These are phyloP conservation scores for Delichon dasypus DNA, from an alignment of 2,797 vertebrate genomes.

Conservation along the genomic window DNA sequence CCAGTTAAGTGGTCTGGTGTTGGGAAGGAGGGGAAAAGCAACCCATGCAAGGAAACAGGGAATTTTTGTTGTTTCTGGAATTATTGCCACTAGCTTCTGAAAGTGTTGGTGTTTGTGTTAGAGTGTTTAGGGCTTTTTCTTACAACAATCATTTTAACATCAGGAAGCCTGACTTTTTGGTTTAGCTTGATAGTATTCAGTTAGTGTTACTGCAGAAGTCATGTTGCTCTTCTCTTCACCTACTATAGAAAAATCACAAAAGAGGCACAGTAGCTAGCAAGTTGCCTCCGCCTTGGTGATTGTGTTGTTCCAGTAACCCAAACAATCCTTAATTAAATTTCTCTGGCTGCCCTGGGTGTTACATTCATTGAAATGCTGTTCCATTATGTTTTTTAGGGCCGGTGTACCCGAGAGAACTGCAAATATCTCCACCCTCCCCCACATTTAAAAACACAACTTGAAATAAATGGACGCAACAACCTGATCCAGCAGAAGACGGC, in stretches of 20 bases:
- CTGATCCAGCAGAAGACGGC: slow-evolving; percentile 98
- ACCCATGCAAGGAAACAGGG: background rate
- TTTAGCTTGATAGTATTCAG: background rate
- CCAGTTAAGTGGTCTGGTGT: background rate
- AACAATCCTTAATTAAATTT: slow-evolving; percentile 12
- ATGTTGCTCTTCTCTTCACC: background rate
- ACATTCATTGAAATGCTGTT: background rate
- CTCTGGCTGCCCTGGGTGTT: background rate
- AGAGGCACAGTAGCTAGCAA: background rate
- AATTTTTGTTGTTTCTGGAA: background rate
- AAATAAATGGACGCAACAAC: slow-evolving; percentile 98
- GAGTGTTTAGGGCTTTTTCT: background rate
- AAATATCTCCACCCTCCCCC: slow-evolving; percentile 98
- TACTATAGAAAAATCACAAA: background rate
- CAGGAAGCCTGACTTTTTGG: background rate
- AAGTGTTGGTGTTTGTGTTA: background rate
- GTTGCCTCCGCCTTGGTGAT: background rate
- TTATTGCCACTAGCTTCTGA: background rate
- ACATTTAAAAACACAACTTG: slow-evolving; percentile 97
- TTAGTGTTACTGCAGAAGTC: background rate
- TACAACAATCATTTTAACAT: background rate
- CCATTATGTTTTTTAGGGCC: slow-evolving; percentile 80
- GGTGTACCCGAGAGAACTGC: slow-evolving; percentile 96
- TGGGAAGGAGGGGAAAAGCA: background rate
- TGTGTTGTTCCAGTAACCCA: slow-evolving; percentile 3